Evolutionary conservation across 2,113 vertebrate species (phyloP).

Genomic region (Seriola aureovittata): DNA sequence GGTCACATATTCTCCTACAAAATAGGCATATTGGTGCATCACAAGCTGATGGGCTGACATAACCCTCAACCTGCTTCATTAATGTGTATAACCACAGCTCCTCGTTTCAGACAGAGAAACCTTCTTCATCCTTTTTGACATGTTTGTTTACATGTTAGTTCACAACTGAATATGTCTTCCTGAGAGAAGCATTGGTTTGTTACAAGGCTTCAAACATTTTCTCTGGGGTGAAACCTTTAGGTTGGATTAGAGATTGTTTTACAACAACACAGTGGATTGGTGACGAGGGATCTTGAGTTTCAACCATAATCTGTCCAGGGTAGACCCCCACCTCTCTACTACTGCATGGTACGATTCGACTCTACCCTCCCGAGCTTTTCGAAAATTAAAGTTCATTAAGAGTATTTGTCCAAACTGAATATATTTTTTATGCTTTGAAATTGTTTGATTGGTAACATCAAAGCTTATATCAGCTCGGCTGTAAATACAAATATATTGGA

Average conservation of each 20-base stretch:
- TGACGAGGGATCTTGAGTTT: background rate
- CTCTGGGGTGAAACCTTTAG: conserved; percentile 6
- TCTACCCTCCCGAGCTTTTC: background rate
- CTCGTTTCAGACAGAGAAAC: too few species aligned
- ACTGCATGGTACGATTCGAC: background rate
- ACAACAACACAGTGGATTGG: background rate
- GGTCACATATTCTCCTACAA: too few species aligned
- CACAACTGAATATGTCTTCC: too few species aligned
- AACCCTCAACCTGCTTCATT: too few species aligned
- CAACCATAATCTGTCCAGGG: background rate
- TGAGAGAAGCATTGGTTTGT: conserved; percentile 16
- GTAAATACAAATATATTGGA: conserved; percentile 5
- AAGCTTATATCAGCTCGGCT: conserved; percentile 2
- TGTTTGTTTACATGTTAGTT: too few species aligned
- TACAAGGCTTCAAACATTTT: background rate
- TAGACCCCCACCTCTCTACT: background rate
- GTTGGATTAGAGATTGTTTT: conserved; percentile 31
- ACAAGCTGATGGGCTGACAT: too few species aligned
- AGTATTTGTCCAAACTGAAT: background rate
- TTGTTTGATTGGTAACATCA: conserved; percentile 32
- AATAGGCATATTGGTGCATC: too few species aligned
- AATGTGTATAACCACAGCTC: too few species aligned
- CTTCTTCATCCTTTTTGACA: too few species aligned
- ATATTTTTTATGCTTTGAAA: background rate
- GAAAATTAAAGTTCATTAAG: background rate